A percentile compares a stretch with the other conserved stretches of the same genome.
Evolutionary conservation across 2,888 invertebrate species (phyloP).

Genomic region (Platycnemis pennipes): DNA sequence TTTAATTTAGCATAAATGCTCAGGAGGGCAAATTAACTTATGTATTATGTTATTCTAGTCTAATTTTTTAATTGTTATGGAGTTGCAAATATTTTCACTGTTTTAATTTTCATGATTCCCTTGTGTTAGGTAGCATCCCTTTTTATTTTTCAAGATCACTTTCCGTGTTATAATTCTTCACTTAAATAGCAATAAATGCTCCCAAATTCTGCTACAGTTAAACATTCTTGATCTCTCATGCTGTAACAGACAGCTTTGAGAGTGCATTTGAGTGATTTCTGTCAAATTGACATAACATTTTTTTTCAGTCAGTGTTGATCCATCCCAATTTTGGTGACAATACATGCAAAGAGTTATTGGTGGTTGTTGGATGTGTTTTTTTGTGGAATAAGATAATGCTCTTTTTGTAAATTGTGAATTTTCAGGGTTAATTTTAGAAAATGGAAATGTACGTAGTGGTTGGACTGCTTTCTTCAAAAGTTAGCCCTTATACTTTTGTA

Average conservation of each 20-base stretch:
- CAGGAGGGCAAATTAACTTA: constrained; percentile 42
- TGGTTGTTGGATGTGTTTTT: neutral
- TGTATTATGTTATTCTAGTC: constrained; percentile 52
- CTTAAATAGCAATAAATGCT: neutral
- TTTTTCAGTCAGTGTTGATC: neutral
- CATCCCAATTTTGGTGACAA: too few relatives aligned
- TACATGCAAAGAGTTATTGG: neutral
- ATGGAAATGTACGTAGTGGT: neutral
- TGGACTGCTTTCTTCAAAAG: neutral
- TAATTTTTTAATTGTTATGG: constrained; percentile 41
- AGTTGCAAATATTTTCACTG: neutral
- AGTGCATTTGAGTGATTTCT: neutral
- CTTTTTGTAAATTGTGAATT: neutral
- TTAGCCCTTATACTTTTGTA: neutral
- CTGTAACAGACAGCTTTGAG: neutral
- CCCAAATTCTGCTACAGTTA: neutral
- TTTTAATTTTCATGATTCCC: neutral
- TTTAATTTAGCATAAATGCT: neutral
- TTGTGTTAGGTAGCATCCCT: neutral
- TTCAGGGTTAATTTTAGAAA: neutral
- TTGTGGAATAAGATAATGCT: neutral
- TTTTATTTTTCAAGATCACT: neutral
- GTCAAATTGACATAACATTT: neutral
- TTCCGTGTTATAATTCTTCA: neutral
- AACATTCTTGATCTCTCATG: neutral